Evolutionary conservation across 2,797 vertebrate genomes (phyloP).

Genomic region (Peromyscus aztecus): DNA sequence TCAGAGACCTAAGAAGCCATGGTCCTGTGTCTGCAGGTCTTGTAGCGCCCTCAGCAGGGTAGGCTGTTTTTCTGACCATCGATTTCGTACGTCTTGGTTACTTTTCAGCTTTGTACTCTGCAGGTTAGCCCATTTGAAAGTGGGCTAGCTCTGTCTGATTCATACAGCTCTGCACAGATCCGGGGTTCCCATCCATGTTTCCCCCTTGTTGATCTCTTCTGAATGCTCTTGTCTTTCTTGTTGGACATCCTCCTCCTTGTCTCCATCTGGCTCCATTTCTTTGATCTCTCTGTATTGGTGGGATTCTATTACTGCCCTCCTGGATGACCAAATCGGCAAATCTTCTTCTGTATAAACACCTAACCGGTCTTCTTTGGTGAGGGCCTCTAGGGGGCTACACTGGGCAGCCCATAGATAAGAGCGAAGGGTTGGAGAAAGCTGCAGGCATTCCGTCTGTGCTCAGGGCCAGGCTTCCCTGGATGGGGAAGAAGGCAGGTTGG

Average conservation of each 20-base stretch:
- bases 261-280: not conserved
- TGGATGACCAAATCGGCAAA: not conserved
- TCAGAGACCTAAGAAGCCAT: not conserved
- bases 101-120: not conserved
- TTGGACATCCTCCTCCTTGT: not conserved
- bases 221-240: not conserved
- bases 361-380: not conserved
- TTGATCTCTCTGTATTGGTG: not conserved
- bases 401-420: not conserved
- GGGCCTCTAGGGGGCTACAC: rapidly evolving
- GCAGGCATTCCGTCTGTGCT: not conserved
- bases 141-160: not conserved
- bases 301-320: not conserved
- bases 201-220: not conserved
- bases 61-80: not conserved
- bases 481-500: not conserved
- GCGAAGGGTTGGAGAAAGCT: not conserved
- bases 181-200: not conserved
- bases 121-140: not conserved
- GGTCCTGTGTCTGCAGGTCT: not conserved
- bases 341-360: not conserved
- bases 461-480: not conserved
- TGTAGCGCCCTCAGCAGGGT: not conserved
- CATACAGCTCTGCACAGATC: rapidly evolving
- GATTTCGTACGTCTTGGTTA: not conserved